These are phyloP conservation scores for Salticus scenicus DNA, from an alignment of 2,888 invertebrate genomes.

Conservation along the genomic window DNA sequence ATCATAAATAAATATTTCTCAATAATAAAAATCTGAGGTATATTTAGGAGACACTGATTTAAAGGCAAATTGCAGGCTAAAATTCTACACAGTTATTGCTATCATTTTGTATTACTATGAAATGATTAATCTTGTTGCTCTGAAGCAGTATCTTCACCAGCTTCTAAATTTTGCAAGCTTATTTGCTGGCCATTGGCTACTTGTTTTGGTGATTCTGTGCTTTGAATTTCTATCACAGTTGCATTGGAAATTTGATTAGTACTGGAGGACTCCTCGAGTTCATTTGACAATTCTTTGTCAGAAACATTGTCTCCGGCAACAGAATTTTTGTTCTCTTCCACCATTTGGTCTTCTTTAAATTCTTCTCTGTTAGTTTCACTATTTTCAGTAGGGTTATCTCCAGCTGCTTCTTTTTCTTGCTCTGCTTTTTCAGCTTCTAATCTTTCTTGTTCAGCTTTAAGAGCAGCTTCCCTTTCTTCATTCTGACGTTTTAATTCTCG, in stretches of 20 bases:
- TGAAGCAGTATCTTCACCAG: slow-evolving; percentile 25
- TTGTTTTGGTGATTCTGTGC: slow-evolving; percentile 52
- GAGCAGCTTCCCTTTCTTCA: slow-evolving; percentile 49
- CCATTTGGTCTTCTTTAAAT: neutral
- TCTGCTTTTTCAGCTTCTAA: slow-evolving; percentile 14
- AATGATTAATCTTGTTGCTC: slow-evolving; percentile 34
- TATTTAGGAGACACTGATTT: slow-evolving; percentile 10
- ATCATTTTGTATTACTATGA: slow-evolving; percentile 27
- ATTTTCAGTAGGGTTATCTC: neutral
- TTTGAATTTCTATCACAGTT: slow-evolving; percentile 54
- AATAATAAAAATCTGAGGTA: neutral
- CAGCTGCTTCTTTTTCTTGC: neutral
- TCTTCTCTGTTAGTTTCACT: neutral
- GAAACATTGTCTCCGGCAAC: neutral
- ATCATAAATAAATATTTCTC: neutral
- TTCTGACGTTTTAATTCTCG: slow-evolving; percentile 32
- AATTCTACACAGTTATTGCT: slow-evolving; percentile 66
- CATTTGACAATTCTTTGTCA: neutral
- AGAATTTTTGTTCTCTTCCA: neutral
- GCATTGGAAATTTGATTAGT: slow-evolving; percentile 40
- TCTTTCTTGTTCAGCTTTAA: slow-evolving; percentile 30
- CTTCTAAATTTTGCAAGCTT: slow-evolving; percentile 1
- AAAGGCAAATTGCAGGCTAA: slow-evolving; percentile 54
- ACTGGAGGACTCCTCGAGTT: slow-evolving; percentile 9
- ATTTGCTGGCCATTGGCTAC: slow-evolving; percentile 58